Base-by-base conservation (phyloP, 2,888 invertebrate species). In the Poecilobothrus nobilitatus region DNA sequence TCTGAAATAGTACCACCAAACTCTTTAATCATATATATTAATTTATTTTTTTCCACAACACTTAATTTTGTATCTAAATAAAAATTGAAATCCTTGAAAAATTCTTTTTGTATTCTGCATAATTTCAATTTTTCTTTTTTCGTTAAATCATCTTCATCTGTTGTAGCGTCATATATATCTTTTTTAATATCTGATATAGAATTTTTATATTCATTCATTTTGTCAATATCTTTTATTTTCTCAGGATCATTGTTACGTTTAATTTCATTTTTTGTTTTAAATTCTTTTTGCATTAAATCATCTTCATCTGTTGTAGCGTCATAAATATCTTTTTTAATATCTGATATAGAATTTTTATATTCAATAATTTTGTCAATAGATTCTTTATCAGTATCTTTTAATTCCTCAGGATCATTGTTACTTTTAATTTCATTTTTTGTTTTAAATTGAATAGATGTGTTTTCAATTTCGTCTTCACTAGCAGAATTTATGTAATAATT, bases 381-480 rank as follows among this genome's bases (percentile, higher is more conserved):
- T 27, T 27, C 27, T 27, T 65, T n/a, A 63, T 66, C 2, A 15
- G 5, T 3, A 65, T 20, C 20, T 5, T 9, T 44, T 9, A 21
- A 53, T 21, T 18, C 33, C 9, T 41, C 5, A 27, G 27, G 7
- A 41, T 41, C 9, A 41, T 41, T 41, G 41, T 9, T 41, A 2
- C 7, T 27, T 27, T 41, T 12, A 3, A 12, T 41, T 41, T 12
- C 41, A 12, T 41, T 41, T 15, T 41, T 41, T 41, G 9, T 12
- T 41, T 41, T 41, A 5, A 41, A 41, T 41, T 5, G 5, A 8
- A 8, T 41, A 3, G 9, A 1, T 41, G 41, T 2, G 1, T 74
- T 76, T 71, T 78, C 73, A 27, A 81, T 74, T 72, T 81, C 81
- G 69, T 81, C 81, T 44, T 81, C 81, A 0, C 81, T 81, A 64